A percentile compares a stretch with the other conserved stretches of the same genome.
Conservation (phyloP, 2,113 vertebrate genomes). For the Pithys albifrons region DNA sequence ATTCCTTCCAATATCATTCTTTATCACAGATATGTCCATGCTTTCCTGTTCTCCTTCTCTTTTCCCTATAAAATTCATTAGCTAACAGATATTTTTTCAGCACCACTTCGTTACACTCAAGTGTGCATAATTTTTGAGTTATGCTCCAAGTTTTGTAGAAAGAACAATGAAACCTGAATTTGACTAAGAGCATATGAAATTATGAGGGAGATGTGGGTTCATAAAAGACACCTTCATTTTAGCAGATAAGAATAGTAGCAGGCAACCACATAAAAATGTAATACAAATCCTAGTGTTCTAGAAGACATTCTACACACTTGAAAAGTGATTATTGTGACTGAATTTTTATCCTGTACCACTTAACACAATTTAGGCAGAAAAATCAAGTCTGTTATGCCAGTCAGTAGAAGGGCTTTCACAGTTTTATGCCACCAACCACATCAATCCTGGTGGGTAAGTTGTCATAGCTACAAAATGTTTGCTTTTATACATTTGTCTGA, state of each 20-base stretch:
- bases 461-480: conserved; percentile 71
- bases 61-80: neutral
- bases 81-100: neutral
- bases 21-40: neutral
- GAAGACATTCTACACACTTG: neutral
- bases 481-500: conserved; percentile 47
- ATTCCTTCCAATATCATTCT: fast-evolving
- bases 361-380: neutral
- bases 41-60: neutral
- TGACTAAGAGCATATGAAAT: neutral
- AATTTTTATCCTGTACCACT: neutral
- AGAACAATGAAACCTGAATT: neutral
- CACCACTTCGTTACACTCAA: neutral
- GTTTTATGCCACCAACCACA: conserved; percentile 34
- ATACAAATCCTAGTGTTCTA: neutral
- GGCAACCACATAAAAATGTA: neutral
- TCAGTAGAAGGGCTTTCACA: neutral
- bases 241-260: neutral
- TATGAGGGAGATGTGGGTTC: fast-evolving
- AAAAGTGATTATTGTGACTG: neutral
- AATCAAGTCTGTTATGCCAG: neutral
- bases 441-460: conserved; percentile 45
- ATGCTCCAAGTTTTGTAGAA: neutral
- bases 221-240: neutral
- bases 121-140: fast-evolving